A percentile compares a stretch with the other conserved stretches of the same genome.
These are phyloP conservation scores for Festucalex cinctus DNA, from an alignment of 2,113 vertebrate species.

Conservation along the genomic window DNA sequence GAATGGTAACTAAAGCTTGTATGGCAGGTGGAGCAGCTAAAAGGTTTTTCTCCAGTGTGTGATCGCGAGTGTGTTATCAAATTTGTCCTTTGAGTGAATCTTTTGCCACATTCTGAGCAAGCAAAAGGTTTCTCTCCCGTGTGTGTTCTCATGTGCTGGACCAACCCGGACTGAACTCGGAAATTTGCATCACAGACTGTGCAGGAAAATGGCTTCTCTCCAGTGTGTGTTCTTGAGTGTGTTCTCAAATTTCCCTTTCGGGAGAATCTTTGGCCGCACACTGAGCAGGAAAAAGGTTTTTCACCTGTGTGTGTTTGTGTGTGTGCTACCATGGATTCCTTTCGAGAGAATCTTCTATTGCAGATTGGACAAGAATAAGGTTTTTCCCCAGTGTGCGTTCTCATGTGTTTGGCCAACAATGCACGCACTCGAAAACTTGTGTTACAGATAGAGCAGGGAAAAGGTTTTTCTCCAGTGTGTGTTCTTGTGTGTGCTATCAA, in stretches of 20 bases:
- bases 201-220: constrained; percentile 5
- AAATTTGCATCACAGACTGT: not conserved
- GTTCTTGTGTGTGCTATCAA: not conserved
- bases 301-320: constrained; percentile 2
- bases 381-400: constrained; percentile 4
- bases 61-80: constrained; percentile 3
- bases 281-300: constrained; percentile 2
- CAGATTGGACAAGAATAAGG: constrained; percentile 1
- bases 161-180: constrained; percentile 4
- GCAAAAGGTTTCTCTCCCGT: constrained; percentile 5
- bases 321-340: not conserved
- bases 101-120: not conserved
- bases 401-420: constrained; percentile 2
- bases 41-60: constrained; percentile 5
- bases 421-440: constrained; percentile 1
- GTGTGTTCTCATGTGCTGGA: constrained; percentile 1
- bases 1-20: constrained; percentile 7
- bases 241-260: constrained; percentile 5
- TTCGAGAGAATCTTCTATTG: not conserved
- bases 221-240: not conserved
- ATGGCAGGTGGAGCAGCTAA: not conserved
- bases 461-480: not conserved
- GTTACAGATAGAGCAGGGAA: constrained; percentile 3
- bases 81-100: constrained; percentile 2
- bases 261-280: not conserved